Base-by-base conservation (phyloP, 1,140 invertebrate genomes). In the Epicauta chinensis region DNA sequence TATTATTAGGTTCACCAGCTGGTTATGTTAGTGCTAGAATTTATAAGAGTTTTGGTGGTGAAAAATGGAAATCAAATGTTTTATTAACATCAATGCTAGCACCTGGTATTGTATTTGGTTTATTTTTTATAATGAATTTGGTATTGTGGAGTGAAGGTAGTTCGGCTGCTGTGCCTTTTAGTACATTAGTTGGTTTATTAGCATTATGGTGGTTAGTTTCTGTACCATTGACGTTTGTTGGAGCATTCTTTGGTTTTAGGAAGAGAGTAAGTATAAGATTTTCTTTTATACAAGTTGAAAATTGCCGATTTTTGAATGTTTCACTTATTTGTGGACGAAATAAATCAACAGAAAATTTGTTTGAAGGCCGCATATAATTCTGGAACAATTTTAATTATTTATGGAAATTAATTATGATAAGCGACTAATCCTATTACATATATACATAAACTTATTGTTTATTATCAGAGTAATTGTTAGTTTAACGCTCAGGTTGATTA, bases 21-120 rank as follows among this genome's bases (percentile, higher is more conserved):
- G 97, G 97, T 6, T 98, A 96, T 73, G 86, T 94, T 16, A 96
- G 94, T 39, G 91, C 97, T 4, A 77, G 95, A 59, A 85, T 99
- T 57, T 99, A 98, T 71, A 99, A 98, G 77, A 96, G 92, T 73
- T 97, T 97, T 73, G 92, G 94, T 11, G 97, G 96, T 11, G 86
- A 97, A 62, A 92, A 94, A 68, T 99, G 97, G 97, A 98, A 98
- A 73, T 91, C 90, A 16, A 99, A 99, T 75, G 91, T 99, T 2
- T 71, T 98, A 17, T 75, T 98, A 0, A 99, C 97, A 6, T 93
- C 94, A 2, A 91, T 96, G 79, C 75, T 98, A 17, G 23, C 15
- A 13, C 37, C 37, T 30, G 96, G 94, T 6, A 79, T 97, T 62
- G 89, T 99, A 1, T 99, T 99, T 75, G 80, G 79, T 7, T 74